Evolutionary conservation across 2,113 vertebrate species (phyloP), one percentile per base, ranked within the genome.

Genomic region (Microtus richardsoni): DNA sequence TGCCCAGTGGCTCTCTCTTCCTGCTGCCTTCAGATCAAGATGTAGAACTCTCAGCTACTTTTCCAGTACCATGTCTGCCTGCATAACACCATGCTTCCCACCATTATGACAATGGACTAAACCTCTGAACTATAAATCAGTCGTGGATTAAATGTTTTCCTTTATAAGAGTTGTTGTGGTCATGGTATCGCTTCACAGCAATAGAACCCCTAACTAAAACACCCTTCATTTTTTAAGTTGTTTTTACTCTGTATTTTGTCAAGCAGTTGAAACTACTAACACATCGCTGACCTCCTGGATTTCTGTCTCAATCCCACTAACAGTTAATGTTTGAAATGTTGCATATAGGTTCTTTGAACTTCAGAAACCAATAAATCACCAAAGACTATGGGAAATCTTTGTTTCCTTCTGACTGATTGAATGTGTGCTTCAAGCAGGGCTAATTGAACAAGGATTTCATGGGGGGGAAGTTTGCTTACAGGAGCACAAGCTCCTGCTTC

Each of bases 341-440:
- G 17, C 52, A 88, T 47, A 30, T 28, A 82, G 47, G 28, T 91
- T 91, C 75, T 70, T 71, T 66, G 44, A 36, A 16, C 30, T 91
- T 93, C 47, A 47, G 24, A 74, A 44, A 66, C 30, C 84, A 95
- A 36, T 44, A 54, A 58, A 41, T 2, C 44, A 64, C 17, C 74
- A 49, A 0, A 74, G 21, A 88, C 17, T 2, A 68, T 78, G 6
- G 73, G 7, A n/a, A 54, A 64, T 82, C 58, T 95, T 89, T 64
- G 70, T 24, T 89, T 91, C 41, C n/a, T 95, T 94, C 64, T 95
- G 47, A 52, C 66, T 83, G 21, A n/a, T 14, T 22, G 26, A 79
- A 88, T 3, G 28, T 0, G 4, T 77, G 44, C 71, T 70, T 60
- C 44, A 49, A 88, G 80, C 47, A 75, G 21, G 39, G 24, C 6